A percentile compares a stretch with the other conserved stretches of the same genome.
Evolutionary conservation across 2,888 invertebrate genomes (phyloP).

Genomic region (Amiota minor): DNA sequence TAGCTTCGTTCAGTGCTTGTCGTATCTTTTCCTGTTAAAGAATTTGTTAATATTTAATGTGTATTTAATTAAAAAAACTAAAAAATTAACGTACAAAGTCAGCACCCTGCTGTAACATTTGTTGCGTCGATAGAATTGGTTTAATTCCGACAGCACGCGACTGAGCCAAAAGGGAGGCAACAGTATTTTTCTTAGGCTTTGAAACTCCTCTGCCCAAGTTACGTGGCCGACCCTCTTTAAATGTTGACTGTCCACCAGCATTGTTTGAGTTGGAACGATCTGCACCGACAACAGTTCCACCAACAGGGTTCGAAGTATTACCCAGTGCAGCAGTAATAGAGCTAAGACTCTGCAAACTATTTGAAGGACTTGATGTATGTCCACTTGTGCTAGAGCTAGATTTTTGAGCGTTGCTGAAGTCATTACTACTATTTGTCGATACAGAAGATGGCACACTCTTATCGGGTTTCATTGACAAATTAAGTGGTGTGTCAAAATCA

Average conservation of each 20-base stretch:
- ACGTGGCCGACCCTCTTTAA: conserved; percentile 85
- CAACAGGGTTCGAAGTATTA: conserved; percentile 57
- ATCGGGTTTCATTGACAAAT: conserved; percentile 85
- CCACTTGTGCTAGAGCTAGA: conserved; percentile 33
- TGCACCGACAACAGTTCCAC: conserved; percentile 45
- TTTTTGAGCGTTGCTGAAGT: conserved; percentile 34
- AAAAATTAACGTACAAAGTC: conserved; percentile 73
- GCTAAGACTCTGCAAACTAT: conserved; percentile 72
- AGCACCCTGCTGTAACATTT: conserved; percentile 74
- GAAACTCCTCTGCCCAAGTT: conserved; percentile 90
- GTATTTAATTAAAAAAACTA: neutral
- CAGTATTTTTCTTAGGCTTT: conserved; percentile 94
- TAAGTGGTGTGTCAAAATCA: conserved; percentile 84
- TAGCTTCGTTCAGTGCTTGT: conserved; percentile 76
- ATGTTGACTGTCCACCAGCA: conserved; percentile 37
- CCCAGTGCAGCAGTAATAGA: conserved; percentile 73
- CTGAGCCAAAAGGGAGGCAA: conserved; percentile 89
- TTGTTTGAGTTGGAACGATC: conserved; percentile 47
- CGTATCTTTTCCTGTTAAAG: conserved; percentile 76
- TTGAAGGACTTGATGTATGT: conserved; percentile 52
- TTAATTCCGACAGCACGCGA: conserved; percentile 87
- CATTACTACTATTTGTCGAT: conserved; percentile 30
- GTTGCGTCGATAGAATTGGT: conserved; percentile 84
- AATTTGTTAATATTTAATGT: neutral
- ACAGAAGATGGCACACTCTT: conserved; percentile 52